These are phyloP conservation scores for Brienomyrus longianalis DNA, from an alignment of 2,113 vertebrate species.

Conservation along the genomic window DNA sequence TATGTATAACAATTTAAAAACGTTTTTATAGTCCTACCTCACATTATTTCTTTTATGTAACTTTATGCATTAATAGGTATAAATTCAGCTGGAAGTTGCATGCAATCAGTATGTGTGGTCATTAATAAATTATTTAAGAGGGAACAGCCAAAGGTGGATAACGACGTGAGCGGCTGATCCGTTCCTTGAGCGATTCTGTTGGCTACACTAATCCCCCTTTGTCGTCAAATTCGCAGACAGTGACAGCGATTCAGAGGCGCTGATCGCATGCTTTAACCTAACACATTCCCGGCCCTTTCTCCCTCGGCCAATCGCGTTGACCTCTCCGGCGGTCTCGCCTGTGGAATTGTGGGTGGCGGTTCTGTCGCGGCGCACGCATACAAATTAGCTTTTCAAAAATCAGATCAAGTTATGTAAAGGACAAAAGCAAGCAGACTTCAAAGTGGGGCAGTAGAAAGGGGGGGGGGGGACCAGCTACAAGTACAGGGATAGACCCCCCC, in stretches of 20 bases:
- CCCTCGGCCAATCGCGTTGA: conserved; percentile 39
- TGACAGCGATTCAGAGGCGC: conserved; percentile 54
- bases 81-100: neutral
- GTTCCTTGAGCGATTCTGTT: conserved; percentile 42
- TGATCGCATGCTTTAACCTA: conserved; percentile 46
- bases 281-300: conserved; percentile 27
- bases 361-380: conserved; percentile 63
- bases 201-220: conserved; percentile 42
- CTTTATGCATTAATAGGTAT: neutral
- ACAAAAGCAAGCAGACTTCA: conserved; percentile 81
- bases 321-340: conserved; percentile 49
- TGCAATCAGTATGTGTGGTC: neutral
- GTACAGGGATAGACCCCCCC: conserved; percentile 50
- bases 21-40: neutral
- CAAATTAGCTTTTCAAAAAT: conserved; percentile 72
- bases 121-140: neutral
- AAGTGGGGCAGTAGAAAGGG: conserved; percentile 46
- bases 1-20: neutral
- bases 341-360: conserved; percentile 75
- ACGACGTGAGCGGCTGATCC: conserved; percentile 26
- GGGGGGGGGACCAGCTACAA: conserved; percentile 38
- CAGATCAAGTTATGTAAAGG: conserved; percentile 75
- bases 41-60: neutral
- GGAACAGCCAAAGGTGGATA: conserved; percentile 29
- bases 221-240: conserved; percentile 50